Evolutionary conservation across 2,888 invertebrate genomes (phyloP), one percentile per base, ranked within the genome.

Genomic region (Papilio gigon): DNA sequence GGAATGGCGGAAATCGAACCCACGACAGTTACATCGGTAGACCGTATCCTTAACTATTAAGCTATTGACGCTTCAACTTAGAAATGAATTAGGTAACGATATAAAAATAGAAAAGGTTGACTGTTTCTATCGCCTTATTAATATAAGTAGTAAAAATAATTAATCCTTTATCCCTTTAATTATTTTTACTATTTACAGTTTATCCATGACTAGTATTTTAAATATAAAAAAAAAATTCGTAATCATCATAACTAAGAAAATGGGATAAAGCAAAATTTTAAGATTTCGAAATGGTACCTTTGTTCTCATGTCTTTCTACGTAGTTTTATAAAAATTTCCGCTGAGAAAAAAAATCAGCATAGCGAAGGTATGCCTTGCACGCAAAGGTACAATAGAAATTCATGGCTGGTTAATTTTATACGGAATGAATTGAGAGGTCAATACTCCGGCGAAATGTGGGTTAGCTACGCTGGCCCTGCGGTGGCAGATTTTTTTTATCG

Each of bases 371-470:
- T 70, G 53, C 59, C 69, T 69, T 67, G 67, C 70, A 68, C 59
- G 65, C 65, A 61, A 68, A 71, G 67, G 70, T 76, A 75, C 73
- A 77, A 78, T 78, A 78, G 73, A 71, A 82, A 83, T 79, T 83
- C 79, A 82, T 82, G 78, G 76, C 78, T 83, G 80, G 76, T 81
- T 80, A 80, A 83, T 84, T 81, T 80, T 76, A 78, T 77, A 78
- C 78, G 71, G 71, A 73, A 75, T 75, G 78, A 76, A 76, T 75
- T 74, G 71, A 72, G 81, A 79, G 90, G 87, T 89, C 89, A 88
- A 89, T 84, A 83, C 80, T 80, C 82, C 76, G 71, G 70, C 71
- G 68, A 71, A 74, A 84, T 78, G 77, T 84, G 72, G 83, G 81
- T 78, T 83, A 77, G 64, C 59, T 74, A 79, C 77, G 77, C 68